Evolutionary conservation across 1,140 invertebrate species (phyloP), one percentile per base, ranked within the genome.

Genomic region (Ostrea denselamellosa): DNA sequence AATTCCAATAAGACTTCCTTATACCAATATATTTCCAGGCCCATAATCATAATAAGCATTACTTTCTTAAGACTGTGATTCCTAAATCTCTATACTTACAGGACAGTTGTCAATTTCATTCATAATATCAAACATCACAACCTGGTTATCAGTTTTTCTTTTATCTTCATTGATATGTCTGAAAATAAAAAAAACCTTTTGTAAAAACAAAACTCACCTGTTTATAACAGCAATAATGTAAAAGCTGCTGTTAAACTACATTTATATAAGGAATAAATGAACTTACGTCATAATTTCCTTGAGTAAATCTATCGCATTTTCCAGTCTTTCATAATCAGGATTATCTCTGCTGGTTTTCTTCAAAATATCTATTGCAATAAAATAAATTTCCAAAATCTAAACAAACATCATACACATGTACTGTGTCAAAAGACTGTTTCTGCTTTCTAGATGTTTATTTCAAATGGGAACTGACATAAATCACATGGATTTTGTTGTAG

Each of bases 41-140:
- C 1, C 1, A 44, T 44, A n/a, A 44, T 44, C 34, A 44, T 44
- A 44, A 44, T 44, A 44, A 44, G 5, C 34, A 44, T 44, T 1
- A 44, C 34, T 44, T 44, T 44, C 34, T 2, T 44, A 44, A 2
- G 34, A 44, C 34, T 44, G 2, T 44, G 5, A 44, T 44, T 44
- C 5, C 5, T 2, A 44, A 44, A 44, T 5, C 34, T 52, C 52
- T 17, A 68, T 52, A 96, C 96, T 96, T 95, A 97, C 97, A 71
- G 98, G 98, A 95, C 98, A 99, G 93, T 98, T 98, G 93, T 99
- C 98, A 92, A 99, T 99, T 94, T 99, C 98, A 95, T 99, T 98
- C 94, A 99, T 98, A 87, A 99, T 98, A 95, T 99, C 98, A 95
- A 99, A 99, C 96, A 99, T 97, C 90, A 97, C 98, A 92, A 99